Conservation (phyloP, 2,797 vertebrate species). For the Anguilla pacifica region DNA sequence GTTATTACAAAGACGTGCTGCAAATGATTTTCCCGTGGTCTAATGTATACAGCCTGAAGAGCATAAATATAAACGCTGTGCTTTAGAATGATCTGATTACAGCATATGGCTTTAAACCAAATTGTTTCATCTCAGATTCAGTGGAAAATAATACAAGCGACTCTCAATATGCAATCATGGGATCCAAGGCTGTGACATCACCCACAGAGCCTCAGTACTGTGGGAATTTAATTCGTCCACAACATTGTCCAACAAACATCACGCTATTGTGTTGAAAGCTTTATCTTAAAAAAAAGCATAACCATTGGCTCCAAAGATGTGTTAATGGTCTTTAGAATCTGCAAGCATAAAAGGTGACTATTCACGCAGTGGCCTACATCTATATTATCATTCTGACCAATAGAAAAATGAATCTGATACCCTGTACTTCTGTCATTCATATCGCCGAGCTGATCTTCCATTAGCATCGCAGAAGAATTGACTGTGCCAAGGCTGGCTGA, state of each 20-base stretch:
- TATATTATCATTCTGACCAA: constrained; percentile 33
- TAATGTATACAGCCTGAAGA: not conserved
- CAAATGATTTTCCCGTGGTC: not conserved
- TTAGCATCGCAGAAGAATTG: constrained; percentile 66
- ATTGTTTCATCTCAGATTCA: not conserved
- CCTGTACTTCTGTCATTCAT: constrained; percentile 47
- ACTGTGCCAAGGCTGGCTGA: constrained; percentile 29
- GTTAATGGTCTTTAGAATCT: constrained; percentile 31
- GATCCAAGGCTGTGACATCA: not conserved
- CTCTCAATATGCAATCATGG: not conserved
- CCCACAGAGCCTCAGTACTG: not conserved
- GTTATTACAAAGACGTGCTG: not conserved
- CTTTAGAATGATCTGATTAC: not conserved
- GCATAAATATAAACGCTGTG: not conserved
- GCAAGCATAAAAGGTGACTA: constrained; percentile 50
- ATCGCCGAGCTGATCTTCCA: constrained; percentile 62
- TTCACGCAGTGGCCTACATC: constrained; percentile 49
- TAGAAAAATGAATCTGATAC: constrained; percentile 24
- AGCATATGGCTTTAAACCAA: not conserved
- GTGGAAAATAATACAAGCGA: not conserved
- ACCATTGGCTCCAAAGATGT: not conserved
- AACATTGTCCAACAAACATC: constrained; percentile 6
- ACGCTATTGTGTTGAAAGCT: not conserved
- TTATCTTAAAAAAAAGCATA: not conserved
- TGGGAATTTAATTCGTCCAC: not conserved